Conservation (phyloP, 2,113 vertebrate species). For the Shinisaurus crocodilurus region DNA sequence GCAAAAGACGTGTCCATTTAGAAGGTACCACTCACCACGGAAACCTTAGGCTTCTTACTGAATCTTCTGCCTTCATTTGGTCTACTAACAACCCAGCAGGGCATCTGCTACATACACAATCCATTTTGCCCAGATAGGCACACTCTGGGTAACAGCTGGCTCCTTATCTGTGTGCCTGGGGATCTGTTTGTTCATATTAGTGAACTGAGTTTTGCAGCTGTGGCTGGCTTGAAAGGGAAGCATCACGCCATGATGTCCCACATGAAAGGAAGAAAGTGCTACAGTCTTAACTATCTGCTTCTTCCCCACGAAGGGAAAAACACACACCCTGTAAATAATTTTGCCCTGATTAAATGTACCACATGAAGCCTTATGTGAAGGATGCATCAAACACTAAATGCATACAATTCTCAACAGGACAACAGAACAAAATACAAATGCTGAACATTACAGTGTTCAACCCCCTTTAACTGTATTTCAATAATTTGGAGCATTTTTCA, state of each 20-base stretch:
- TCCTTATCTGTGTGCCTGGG: not conserved
- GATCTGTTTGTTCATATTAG: not conserved
- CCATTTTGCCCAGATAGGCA: not conserved
- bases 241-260: not conserved
- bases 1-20: not conserved
- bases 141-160: not conserved
- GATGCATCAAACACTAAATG: not conserved
- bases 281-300: not conserved
- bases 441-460: not conserved
- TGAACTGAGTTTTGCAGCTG: not conserved
- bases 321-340: not conserved
- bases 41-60: not conserved
- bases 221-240: not conserved
- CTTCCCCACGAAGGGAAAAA: not conserved
- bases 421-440: not conserved
- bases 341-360: not conserved
- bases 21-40: not conserved
- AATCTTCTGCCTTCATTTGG: not conserved
- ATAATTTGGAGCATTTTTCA: not conserved
- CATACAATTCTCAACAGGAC: not conserved
- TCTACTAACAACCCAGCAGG: not conserved
- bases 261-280: not conserved
- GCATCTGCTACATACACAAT: no score
- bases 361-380: not conserved
- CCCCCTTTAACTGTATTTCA: no score